Evolutionary conservation across 2,797 vertebrate genomes (phyloP).

Genomic region (Gallinago nigripennis): DNA sequence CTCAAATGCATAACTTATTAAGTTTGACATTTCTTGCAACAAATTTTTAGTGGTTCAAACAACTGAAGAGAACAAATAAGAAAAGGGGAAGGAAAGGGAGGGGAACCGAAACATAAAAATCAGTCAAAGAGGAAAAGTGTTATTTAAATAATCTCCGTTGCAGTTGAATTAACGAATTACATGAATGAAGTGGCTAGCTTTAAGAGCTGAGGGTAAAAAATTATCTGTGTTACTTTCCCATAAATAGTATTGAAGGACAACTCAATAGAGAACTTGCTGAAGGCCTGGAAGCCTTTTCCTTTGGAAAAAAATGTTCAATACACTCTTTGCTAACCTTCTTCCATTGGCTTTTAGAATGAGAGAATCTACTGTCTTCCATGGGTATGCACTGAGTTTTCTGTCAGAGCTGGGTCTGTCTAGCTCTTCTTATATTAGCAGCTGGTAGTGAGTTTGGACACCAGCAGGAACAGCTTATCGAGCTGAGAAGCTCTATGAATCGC

Average conservation of each 20-base stretch:
- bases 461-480: not conserved
- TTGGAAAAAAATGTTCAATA: not conserved
- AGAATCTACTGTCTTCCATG: not conserved
- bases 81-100: conserved; percentile 54
- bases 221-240: not conserved
- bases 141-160: not conserved
- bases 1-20: not conserved
- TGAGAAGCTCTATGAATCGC: not conserved
- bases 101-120: not conserved
- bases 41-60: not conserved
- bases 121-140: conserved; percentile 44
- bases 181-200: conserved; percentile 18
- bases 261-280: not conserved
- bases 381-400: not conserved
- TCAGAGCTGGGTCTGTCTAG: not conserved
- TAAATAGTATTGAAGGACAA: not conserved
- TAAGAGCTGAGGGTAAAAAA: not conserved
- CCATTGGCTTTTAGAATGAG: not conserved
- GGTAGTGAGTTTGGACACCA: not conserved
- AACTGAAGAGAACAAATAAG: not conserved
- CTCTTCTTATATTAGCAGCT: not conserved
- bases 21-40: conserved; percentile 1
- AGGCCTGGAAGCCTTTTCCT: not conserved
- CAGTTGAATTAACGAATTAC: not conserved
- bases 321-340: not conserved